A percentile compares a stretch with the other conserved stretches of the same genome.
phyloP scores from a whole-genome alignment of 2,113 vertebrate genomes.

The Heterocephalus glaber region DNA sequence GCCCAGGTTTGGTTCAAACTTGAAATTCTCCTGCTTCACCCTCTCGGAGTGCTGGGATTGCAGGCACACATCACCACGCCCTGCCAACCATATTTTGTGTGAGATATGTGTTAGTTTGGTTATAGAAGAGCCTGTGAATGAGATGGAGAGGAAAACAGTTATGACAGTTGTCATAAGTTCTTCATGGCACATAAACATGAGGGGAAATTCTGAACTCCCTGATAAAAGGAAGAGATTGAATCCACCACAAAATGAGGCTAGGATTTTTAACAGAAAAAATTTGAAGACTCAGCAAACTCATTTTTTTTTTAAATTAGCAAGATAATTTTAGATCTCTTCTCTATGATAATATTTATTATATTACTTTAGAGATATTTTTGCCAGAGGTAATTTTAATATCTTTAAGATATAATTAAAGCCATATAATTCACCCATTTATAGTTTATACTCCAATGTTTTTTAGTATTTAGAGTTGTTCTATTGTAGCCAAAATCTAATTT shows the following conservation, averaged over 20 bases:
- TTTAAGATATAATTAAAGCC: neutral
- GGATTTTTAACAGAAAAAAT: constrained; percentile 2
- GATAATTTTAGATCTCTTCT: constrained; percentile 12
- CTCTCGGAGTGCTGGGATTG: too few species aligned
- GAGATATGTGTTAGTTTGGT: neutral
- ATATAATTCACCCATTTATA: neutral
- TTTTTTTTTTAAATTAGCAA: neutral
- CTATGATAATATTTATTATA: neutral
- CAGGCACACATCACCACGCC: too few species aligned
- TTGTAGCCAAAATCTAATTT: neutral
- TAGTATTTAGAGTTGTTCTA: neutral
- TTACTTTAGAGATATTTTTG: neutral
- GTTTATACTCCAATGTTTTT: neutral
- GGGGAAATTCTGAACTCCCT: neutral
- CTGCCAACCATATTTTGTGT: neutral
- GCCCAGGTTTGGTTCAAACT: neutral
- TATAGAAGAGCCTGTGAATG: neutral
- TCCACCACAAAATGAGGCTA: neutral
- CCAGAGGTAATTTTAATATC: constrained; percentile 24
- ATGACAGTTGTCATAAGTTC: neutral
- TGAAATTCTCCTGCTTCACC: too few species aligned
- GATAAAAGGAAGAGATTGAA: neutral
- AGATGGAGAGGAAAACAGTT: neutral
- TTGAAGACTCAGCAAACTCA: neutral
- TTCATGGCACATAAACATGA: neutral